phyloP scores from a whole-genome alignment of 1,140 invertebrate genomes.

The Hyphantria cunea region DNA sequence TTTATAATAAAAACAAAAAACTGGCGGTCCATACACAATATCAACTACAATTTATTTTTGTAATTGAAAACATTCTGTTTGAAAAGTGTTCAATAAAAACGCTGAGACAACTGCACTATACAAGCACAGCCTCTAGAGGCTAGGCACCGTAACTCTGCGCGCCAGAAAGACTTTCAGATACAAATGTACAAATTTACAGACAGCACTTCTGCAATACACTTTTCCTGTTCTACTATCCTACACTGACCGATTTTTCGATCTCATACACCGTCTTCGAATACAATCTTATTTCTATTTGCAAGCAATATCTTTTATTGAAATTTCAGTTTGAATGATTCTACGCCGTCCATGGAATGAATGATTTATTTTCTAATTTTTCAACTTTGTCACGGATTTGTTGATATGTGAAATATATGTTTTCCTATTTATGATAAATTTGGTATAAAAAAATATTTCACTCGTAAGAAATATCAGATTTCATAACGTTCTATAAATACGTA shows the following conservation, averaged over 20 bases:
- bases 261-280: not conserved
- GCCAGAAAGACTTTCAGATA: constrained; percentile 18
- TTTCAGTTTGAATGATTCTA: constrained; percentile 10
- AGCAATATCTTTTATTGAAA: constrained; percentile 24
- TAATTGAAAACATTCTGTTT: constrained; percentile 16
- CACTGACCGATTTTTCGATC: constrained; percentile 27
- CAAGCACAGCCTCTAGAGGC: constrained; percentile 14
- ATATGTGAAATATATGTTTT: not conserved
- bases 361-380: not conserved
- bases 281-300: constrained; percentile 27
- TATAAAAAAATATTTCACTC: not conserved
- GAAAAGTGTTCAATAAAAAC: constrained; percentile 24
- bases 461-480: no score
- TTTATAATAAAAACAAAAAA: not conserved
- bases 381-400: not conserved
- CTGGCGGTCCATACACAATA: not conserved
- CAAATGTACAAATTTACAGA: constrained; percentile 17
- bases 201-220: constrained; percentile 25
- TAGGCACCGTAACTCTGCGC: constrained; percentile 20
- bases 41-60: not conserved
- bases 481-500: no score
- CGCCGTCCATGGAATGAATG: not conserved
- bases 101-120: constrained; percentile 3
- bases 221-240: constrained; percentile 27
- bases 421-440: not conserved